phyloP scores from a whole-genome alignment of 2,888 invertebrate genomes.

The Pasiphila rectangulata region DNA sequence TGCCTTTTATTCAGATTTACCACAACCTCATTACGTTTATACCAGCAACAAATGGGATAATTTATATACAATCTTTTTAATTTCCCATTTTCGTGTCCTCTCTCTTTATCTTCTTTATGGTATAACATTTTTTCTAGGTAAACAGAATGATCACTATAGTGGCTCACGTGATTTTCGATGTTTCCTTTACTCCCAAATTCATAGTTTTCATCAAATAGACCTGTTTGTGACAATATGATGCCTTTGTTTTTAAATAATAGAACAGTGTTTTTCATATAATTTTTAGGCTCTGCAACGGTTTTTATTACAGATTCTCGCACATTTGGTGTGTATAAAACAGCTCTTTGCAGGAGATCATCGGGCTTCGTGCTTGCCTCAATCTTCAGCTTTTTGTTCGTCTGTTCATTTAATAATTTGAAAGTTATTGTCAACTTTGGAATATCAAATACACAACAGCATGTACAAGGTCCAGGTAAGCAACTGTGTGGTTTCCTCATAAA shows the following conservation, averaged over 20 bases:
- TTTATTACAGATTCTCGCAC: neutral
- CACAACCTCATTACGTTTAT: constrained; percentile 34
- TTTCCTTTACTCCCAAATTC: constrained; percentile 32
- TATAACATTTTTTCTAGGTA: constrained; percentile 11
- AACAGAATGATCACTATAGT: constrained; percentile 5
- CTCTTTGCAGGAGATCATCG: constrained; percentile 14
- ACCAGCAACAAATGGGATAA: constrained; percentile 41
- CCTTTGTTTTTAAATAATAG: constrained; percentile 14
- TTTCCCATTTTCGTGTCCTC: too few species aligned
- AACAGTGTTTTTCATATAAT: constrained; percentile 13
- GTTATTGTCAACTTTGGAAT: neutral
- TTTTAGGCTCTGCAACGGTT: neutral
- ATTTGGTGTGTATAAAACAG: constrained; percentile 15
- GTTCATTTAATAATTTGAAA: too few species aligned
- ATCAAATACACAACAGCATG: constrained; percentile 36
- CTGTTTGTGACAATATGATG: neutral
- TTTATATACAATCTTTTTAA: constrained; percentile 8
- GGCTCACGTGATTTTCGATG: constrained; percentile 8
- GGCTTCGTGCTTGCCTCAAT: neutral
- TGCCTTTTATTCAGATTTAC: constrained; percentile 17
- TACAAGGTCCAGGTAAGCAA: constrained; percentile 32
- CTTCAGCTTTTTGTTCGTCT: too few species aligned
- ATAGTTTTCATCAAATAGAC: constrained; percentile 27
- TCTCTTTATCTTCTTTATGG: neutral
- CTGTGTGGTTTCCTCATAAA: constrained; percentile 33